Base-by-base conservation (phyloP, 2,888 invertebrate genomes). In the Tyria jacobaeae region DNA sequence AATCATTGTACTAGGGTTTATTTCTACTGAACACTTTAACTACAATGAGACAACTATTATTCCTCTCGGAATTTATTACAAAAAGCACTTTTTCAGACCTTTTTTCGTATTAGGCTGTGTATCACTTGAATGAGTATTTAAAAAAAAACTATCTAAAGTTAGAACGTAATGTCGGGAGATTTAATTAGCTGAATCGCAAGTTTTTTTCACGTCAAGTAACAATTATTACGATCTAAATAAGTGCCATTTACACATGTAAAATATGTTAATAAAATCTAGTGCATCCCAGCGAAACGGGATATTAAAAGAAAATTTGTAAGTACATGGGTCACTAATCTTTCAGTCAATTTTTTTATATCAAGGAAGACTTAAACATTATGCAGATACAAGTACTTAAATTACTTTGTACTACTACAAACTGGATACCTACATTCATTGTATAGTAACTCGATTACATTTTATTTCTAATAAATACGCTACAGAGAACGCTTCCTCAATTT, bases 271-370 rank as follows among this genome's bases (percentile, higher is more conserved):
- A 80, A 83, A 87, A 87, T 85, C 88, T 89, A 93, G 92, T 93
- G 92, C 92, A 93, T 91, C 92, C 92, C 92, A 93, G 92, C 82
- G 80, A 77, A 79, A 73, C 64, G 89, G 91, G 90, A 87, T 79
- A 77, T 80, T 72, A 80, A 83, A 79, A 64, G 69, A 78, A 78
- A 70, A 75, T 71, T 12, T 12, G 44, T 44, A 54, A 27, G 44
- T 70, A 82, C 73, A 85, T 77, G 83, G 83, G 82, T 79, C 84
- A 85, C 87, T 89, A 88, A 81, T 70, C 60, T 77, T 79, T 91
- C 91, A 92, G 91, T 92, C 91, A 91, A 89, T 89, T 78, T 82
- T 82, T 79, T 81, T 82, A 21, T 80, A 71, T 80, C 79, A 81
- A 89, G 92, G 92, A 92, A 93, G 92, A 92, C 92, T 73, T 76